These are phyloP conservation scores for Apistogramma diplotaenia DNA, from an alignment of 2,113 vertebrate species.

Conservation along the genomic window DNA sequence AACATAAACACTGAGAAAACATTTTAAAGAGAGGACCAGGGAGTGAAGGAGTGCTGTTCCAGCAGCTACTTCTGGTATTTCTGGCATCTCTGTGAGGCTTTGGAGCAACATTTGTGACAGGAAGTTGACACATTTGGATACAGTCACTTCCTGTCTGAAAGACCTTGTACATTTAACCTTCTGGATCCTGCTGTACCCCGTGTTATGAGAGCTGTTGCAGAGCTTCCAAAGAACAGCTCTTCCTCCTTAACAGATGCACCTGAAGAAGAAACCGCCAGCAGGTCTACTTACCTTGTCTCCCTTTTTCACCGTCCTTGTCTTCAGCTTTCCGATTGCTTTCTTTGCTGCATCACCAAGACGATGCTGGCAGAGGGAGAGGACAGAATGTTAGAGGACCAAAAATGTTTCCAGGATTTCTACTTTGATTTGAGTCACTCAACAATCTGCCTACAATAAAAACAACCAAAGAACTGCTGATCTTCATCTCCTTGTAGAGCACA, in stretches of 20 bases:
- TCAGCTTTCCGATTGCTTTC: slow-evolving; percentile 95
- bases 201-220: not conserved
- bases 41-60: not conserved
- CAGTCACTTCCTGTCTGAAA: not conserved
- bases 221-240: no score
- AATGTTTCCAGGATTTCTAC: not conserved
- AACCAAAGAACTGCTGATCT: not conserved
- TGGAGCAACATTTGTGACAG: no score
- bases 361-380: slow-evolving; percentile 75
- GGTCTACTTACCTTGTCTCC: slow-evolving; percentile 90
- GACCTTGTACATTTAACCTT: not conserved
- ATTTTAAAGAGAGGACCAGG: no score
- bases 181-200: not conserved
- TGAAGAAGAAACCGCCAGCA: not conserved
- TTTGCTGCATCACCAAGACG: slow-evolving; percentile 95
- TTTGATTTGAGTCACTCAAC: not conserved
- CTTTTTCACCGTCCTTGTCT: slow-evolving; percentile 94
- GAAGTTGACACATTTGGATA: not conserved
- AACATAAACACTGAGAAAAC: no score
- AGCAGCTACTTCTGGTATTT: not conserved
- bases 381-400: not conserved
- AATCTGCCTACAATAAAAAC: not conserved
- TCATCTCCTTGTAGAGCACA: not conserved
- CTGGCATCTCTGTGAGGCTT: not conserved
- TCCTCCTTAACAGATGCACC: not conserved